Evolutionary conservation across 1,140 invertebrate species (phyloP), one percentile per base, ranked within the genome.

Genomic region (Callitettix versicolor): DNA sequence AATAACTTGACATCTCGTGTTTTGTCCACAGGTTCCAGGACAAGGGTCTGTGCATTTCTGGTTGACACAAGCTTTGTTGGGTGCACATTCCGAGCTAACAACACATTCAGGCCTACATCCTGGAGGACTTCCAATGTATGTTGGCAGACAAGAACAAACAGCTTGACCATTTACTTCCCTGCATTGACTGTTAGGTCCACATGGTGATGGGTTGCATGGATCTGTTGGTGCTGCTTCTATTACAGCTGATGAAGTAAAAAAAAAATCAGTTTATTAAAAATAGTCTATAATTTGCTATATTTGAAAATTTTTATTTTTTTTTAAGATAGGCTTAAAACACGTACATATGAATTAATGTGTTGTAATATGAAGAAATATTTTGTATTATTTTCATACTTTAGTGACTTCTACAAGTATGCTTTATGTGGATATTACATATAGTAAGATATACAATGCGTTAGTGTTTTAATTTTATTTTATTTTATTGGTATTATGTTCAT

Each of bases 1-100:
- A 12, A 84, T 76, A 33, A 86, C 80, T 69, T 79, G 73, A 66
- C 85, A 88, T 53, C 76, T 69, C 2, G 85, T 78, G 4, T 69
- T 63, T n/a, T 65, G 61, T 11, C 76, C 78, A 64, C 78, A 80
- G 11, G 70, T 66, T 51, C 75, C 73, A 24, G 70, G 64, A 58
- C 76, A 76, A 18, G 76, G 75, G 59, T 75, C 68, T 14, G 53
- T 61, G 58, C 79, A 80, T 58, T 73, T 74, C 40, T 72, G 63
- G 52, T 72, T 75, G 12, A 70, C 70, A 53, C 74, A 76, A 11
- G 73, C 69, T 33, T 70, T 64, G 40, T 69, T 68, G 47, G 60
- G 61, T 11, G 64, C 64, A 68, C 71, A 76, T 60, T 71, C 76
- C 11, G 67, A 70, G 58, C 68, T 74, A 30, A 68, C 68, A 46